Base-by-base conservation (phyloP, 1,140 invertebrate genomes). In the Drosophila setifemur region DNA sequence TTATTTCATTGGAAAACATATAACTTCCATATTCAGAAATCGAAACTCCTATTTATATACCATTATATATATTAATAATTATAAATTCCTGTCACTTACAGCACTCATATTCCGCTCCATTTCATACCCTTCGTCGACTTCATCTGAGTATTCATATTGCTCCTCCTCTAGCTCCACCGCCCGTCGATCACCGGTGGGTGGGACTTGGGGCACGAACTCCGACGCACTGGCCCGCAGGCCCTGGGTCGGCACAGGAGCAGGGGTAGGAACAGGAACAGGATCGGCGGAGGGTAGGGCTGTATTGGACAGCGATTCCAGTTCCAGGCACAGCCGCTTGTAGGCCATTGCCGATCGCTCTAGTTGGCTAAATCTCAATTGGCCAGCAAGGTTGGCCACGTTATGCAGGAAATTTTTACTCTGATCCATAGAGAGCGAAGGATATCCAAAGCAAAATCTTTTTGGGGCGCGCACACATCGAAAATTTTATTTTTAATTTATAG, bases 151-250 rank as follows among this genome's bases (percentile, higher is more conserved):
- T 7, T 43, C 26, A 4, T 33, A 26, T 4, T 25, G 26, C 26
- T 57, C 57, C 4, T 58, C 35, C 21, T 26, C 57, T 14, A 55
- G 9, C 3, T 61, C 57, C 2, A 16, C 29, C 9, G 37, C 8
- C 6, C 57, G 3, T n/a, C 21, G 11, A 0, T 61, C 57, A 6
- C 37, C 58, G 23, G 8, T 14, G 11, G 1, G n/a, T 6, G 57
- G 57, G 12, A 60, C 48, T n/a, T 68, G 39, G 1, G 66, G 66
- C 11, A 69, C 61, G 12, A 69, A 69, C 8, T 69, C 66, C 3
- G 42, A 55, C 1, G 61, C 66, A 54, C 47, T 69, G 12, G 63
- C 66, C 12, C 66, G 40, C 3, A 69, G n/a, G 1, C 11, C 21
- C 4, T 28, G 33, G 6, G 39, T 35, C 14, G 53, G 14, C 2